phyloP scores from a whole-genome alignment of 2,797 vertebrate species.

The Schizothorax lantsangensis region DNA sequence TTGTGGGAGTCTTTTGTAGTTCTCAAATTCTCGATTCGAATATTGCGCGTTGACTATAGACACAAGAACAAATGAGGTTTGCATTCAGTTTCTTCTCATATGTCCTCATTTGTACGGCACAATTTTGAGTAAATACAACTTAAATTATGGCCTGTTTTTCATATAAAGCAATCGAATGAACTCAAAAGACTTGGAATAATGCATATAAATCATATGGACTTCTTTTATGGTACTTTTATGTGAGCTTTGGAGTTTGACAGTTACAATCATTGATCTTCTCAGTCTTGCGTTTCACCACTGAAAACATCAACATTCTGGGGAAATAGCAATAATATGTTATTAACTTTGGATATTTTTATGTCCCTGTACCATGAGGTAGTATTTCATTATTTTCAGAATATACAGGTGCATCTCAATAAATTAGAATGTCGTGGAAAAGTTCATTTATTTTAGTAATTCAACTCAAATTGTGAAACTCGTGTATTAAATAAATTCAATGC shows the following conservation, averaged over 20 bases:
- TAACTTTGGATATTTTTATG: background rate
- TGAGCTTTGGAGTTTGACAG: background rate
- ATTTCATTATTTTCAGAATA: background rate
- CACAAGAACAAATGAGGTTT: background rate
- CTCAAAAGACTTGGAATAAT: background rate
- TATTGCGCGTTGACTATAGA: background rate
- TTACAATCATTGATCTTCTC: background rate
- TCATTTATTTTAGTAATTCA: no score
- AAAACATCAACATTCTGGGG: background rate
- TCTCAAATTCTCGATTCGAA: background rate
- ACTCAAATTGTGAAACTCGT: no score
- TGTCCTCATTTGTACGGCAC: background rate
- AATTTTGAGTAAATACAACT: background rate
- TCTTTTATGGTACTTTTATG: background rate
- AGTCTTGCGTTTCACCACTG: background rate
- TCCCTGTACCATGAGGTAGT: no score
- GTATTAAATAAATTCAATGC: no score
- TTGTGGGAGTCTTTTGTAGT: background rate
- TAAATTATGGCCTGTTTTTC: background rate
- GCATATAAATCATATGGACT: background rate
- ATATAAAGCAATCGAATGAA: background rate
- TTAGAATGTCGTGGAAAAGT: no score
- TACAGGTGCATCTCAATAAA: no score
- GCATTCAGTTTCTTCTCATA: background rate
- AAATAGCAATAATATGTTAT: background rate